phyloP scores from a whole-genome alignment of 2,797 vertebrate genomes.

The Alfaro cultratus region DNA sequence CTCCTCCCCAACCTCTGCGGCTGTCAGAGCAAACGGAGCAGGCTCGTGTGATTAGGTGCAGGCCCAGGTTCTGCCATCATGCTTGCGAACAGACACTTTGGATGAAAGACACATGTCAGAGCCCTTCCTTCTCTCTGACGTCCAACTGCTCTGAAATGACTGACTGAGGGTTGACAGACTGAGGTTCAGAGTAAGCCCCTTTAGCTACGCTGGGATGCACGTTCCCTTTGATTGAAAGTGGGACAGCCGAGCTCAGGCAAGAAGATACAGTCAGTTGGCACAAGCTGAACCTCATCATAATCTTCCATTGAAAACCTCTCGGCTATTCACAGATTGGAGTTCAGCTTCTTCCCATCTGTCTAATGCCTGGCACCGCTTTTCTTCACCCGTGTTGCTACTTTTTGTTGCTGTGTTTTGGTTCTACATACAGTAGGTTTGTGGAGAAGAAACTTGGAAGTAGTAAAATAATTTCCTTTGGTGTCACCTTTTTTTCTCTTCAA shows the following conservation, averaged over 20 bases:
- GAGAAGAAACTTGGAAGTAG: constrained; percentile 47
- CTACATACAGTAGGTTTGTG: constrained; percentile 14
- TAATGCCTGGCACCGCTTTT: constrained; percentile 58
- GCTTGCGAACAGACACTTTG: constrained; percentile 53
- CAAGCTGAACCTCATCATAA: constrained; percentile 50
- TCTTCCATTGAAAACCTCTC: constrained; percentile 48
- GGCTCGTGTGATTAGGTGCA: constrained; percentile 67
- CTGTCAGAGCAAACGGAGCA: constrained; percentile 60
- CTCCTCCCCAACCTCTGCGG: constrained; percentile 37
- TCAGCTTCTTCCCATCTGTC: constrained; percentile 51
- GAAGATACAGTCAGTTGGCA: constrained; percentile 34
- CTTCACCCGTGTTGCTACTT: constrained; percentile 33
- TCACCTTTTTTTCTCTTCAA: constrained; percentile 64
- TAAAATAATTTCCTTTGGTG: constrained; percentile 67
- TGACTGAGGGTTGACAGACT: constrained; percentile 57
- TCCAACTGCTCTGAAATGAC: constrained; percentile 47
- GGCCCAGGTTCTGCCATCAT: constrained; percentile 58
- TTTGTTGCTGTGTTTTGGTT: constrained; percentile 42
- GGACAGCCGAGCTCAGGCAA: constrained; percentile 51
- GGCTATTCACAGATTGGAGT: constrained; percentile 53
- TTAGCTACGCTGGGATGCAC: constrained; percentile 46
- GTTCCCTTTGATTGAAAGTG: constrained; percentile 45
- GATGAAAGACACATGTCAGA: constrained; percentile 74
- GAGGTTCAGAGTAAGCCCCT: constrained; percentile 59
- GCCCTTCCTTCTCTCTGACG: constrained; percentile 59